Evolutionary conservation across 1,140 invertebrate species (phyloP).

Genomic region (Drosophila baimaii): DNA sequence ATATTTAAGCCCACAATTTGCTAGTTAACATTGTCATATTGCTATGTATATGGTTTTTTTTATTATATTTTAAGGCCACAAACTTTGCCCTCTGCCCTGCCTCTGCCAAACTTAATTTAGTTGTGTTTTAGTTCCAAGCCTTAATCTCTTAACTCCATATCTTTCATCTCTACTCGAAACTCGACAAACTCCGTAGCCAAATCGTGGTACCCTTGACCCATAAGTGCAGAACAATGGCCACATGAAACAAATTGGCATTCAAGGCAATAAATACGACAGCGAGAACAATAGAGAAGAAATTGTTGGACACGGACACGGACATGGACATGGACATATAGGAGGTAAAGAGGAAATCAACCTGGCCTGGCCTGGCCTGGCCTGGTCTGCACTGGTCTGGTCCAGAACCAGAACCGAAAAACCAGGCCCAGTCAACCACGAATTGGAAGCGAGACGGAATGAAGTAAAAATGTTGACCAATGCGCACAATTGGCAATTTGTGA

Average conservation of each 20-base stretch:
- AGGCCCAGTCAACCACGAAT: slow-evolving; percentile 46
- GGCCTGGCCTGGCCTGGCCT: background rate
- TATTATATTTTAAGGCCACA: background rate
- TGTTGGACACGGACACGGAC: slow-evolving; percentile 32
- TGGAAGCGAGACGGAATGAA: slow-evolving; percentile 39
- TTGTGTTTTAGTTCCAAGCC: background rate
- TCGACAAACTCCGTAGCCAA: background rate
- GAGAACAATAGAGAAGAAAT: slow-evolving; percentile 74
- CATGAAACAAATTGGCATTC: slow-evolving; percentile 78
- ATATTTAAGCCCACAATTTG: background rate
- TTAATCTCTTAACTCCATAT: background rate
- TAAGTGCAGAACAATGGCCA: slow-evolving; percentile 60
- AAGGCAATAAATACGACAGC: slow-evolving; percentile 74
- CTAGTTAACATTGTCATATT: background rate
- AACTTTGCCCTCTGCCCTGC: background rate
- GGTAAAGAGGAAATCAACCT: slow-evolving; percentile 39
- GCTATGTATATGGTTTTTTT: background rate
- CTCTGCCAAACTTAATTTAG: background rate
- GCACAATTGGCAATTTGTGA: slow-evolving; percentile 82
- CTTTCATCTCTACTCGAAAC: slow-evolving; percentile 6
- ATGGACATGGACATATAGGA: slow-evolving; percentile 32
- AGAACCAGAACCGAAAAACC: slow-evolving; percentile 21
- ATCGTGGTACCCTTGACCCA: slow-evolving; percentile 39
- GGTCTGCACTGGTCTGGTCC: slow-evolving; percentile 10
- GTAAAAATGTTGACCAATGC: slow-evolving; percentile 79